These are phyloP conservation scores for Lamellibrachia luymesi DNA, from an alignment of 1,140 invertebrate genomes.

Conservation along the genomic window DNA sequence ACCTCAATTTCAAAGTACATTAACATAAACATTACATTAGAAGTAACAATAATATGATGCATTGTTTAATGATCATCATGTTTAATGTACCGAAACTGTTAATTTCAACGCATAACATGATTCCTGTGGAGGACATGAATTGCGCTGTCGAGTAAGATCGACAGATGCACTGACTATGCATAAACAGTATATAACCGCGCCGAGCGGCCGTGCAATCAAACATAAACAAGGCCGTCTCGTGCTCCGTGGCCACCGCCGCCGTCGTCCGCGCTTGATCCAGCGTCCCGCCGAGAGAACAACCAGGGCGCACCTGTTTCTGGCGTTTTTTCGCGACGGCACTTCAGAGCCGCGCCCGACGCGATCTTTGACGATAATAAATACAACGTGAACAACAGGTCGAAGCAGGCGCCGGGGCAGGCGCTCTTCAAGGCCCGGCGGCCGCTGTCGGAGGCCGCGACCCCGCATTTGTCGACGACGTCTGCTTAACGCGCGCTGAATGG, in stretches of 20 bases:
- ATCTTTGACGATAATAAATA: slow-evolving; percentile 1
- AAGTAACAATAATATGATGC: too few species aligned
- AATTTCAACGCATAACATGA: neutral
- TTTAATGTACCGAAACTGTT: too few species aligned
- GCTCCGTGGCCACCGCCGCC: too few species aligned
- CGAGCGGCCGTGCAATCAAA: neutral
- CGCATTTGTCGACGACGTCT: neutral
- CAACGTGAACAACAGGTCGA: neutral
- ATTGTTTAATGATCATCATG: too few species aligned
- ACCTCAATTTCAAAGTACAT: too few species aligned
- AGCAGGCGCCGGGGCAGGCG: neutral
- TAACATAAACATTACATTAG: too few species aligned
- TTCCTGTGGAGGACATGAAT: neutral
- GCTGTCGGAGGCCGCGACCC: neutral
- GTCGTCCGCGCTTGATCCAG: neutral
- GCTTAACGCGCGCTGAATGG: neutral
- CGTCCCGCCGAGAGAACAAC: neutral
- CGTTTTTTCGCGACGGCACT: neutral
- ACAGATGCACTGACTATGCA: neutral
- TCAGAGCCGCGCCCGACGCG: neutral
- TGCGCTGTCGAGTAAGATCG: neutral
- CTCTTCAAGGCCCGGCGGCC: neutral
- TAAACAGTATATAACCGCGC: neutral
- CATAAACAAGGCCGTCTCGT: neutral
- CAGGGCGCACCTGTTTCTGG: neutral